Conservation (phyloP, 2,113 vertebrate genomes). For the Prinia subflava region DNA sequence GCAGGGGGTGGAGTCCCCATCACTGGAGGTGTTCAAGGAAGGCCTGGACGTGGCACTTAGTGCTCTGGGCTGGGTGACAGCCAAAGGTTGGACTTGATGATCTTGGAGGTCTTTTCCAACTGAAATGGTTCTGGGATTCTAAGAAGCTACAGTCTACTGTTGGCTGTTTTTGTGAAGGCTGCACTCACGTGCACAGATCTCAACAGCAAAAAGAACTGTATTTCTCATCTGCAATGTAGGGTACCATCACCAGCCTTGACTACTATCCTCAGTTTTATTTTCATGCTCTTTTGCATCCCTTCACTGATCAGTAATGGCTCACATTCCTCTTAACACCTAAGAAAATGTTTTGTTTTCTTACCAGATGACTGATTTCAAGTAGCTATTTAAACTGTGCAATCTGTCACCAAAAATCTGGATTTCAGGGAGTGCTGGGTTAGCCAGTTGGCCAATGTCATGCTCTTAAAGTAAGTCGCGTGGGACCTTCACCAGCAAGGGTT, state of each 20-base stretch:
- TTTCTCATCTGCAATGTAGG: not conserved
- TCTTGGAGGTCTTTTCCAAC: not conserved
- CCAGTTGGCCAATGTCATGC: not conserved
- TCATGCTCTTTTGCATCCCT: not conserved
- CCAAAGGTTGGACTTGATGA: not conserved
- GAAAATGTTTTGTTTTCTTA: not conserved
- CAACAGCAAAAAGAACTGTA: not conserved
- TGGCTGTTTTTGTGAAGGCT: not conserved
- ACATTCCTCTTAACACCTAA: not conserved
- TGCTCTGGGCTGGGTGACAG: not conserved
- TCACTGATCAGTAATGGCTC: not conserved
- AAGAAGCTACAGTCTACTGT: not conserved
- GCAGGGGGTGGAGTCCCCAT: accelerated
- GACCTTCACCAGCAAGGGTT: not conserved
- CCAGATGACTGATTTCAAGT: not conserved
- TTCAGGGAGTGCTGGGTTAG: not conserved
- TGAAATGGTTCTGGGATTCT: not conserved
- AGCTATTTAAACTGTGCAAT: not conserved
- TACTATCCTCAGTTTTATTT: not conserved
- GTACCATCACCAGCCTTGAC: accelerated
- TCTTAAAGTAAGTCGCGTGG: not conserved
- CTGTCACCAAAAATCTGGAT: not conserved
- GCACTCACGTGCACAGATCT: not conserved
- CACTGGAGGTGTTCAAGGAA: not conserved
- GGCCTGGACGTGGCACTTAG: accelerated